phyloP scores from a whole-genome alignment of 2,888 invertebrate species.

The Tipula vernalis region DNA sequence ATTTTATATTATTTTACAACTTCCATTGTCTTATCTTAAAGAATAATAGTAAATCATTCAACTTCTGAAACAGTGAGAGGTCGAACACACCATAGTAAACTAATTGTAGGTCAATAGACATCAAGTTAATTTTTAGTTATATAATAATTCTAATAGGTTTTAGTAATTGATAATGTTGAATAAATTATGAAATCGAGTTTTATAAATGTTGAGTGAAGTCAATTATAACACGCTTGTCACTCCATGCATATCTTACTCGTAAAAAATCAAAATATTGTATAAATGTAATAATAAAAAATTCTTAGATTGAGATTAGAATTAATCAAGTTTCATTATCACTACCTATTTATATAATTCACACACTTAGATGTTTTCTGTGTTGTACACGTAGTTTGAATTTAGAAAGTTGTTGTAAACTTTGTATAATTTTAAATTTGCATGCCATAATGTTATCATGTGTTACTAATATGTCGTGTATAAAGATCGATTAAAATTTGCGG shows the following conservation, averaged over 20 bases:
- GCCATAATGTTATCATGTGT: background rate
- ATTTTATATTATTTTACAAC: too few species aligned
- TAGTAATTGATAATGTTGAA: background rate
- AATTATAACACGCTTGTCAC: background rate
- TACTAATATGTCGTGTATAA: background rate
- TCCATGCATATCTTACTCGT: background rate
- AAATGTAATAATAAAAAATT: background rate
- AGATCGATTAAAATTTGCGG: background rate
- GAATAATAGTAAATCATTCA: background rate
- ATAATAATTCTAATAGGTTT: background rate
- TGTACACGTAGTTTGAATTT: background rate
- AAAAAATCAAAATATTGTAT: background rate
- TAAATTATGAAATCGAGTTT: background rate
- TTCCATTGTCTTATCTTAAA: background rate
- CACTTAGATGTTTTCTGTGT: background rate
- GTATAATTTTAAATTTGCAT: background rate
- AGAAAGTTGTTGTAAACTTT: background rate
- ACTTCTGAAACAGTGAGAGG: background rate
- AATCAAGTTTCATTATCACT: background rate
- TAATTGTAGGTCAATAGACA: background rate
- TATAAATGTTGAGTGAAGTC: background rate
- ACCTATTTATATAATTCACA: background rate
- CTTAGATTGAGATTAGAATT: background rate
- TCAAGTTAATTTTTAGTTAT: background rate
- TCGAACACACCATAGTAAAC: background rate